These are phyloP conservation scores for Condylura cristata DNA, from an alignment of 2,113 vertebrate species.

Conservation along the genomic window DNA sequence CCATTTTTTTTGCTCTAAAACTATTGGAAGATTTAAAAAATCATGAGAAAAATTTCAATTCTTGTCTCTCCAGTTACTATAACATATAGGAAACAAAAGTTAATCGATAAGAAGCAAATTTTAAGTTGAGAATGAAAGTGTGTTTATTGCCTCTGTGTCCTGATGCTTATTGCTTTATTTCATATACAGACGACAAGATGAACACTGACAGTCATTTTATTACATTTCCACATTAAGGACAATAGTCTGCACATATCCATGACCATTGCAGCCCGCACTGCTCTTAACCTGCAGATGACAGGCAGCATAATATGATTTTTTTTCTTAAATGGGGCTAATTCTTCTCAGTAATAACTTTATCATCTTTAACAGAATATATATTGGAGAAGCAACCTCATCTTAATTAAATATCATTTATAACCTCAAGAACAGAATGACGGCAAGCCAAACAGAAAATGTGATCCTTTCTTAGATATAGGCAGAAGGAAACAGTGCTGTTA, in stretches of 20 bases:
- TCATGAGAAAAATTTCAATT: slow-evolving; percentile 33
- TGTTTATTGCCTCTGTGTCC: not conserved
- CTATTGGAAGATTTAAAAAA: not conserved
- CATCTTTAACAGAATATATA: slow-evolving; percentile 30
- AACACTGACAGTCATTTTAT: not conserved
- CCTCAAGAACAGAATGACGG: not conserved
- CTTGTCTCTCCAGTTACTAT: not conserved
- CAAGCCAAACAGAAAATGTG: not conserved
- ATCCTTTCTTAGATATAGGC: not conserved
- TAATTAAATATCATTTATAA: slow-evolving; percentile 30
- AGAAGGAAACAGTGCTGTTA: not conserved
- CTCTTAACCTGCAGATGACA: slow-evolving; percentile 22
- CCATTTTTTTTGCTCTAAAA: slow-evolving; percentile 39
- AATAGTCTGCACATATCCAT: not conserved
- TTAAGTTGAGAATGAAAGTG: slow-evolving; percentile 23
- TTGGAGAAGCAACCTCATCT: slow-evolving; percentile 13
- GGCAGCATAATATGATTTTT: not conserved
- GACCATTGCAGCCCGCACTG: not conserved
- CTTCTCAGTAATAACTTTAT: slow-evolving; percentile 24
- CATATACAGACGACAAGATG: not conserved
- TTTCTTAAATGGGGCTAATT: slow-evolving; percentile 18
- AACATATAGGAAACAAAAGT: not conserved
- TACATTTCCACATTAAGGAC: not conserved
- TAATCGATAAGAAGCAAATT: slow-evolving; percentile 11
- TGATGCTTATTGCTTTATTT: slow-evolving; percentile 4